Conservation (phyloP, 2,888 invertebrate genomes). For the Drosophila anomalipes region DNA sequence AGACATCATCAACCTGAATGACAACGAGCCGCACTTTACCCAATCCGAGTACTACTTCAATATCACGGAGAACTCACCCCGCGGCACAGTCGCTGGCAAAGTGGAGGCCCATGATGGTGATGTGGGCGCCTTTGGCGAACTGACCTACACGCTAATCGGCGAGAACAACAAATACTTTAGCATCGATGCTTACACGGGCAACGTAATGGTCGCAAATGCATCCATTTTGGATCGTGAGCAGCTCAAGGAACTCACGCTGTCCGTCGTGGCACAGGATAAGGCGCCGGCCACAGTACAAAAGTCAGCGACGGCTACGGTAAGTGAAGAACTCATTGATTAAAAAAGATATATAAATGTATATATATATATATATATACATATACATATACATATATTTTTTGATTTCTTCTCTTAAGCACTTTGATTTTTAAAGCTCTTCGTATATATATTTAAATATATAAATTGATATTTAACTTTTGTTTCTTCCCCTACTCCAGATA, state of each 20-base stretch:
- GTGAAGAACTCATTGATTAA: constrained; percentile 14
- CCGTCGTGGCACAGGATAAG: constrained; percentile 93
- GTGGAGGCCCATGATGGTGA: constrained; percentile 93
- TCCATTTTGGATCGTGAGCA: constrained; percentile 92
- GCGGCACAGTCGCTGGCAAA: constrained; percentile 90
- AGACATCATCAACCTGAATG: constrained; percentile 93
- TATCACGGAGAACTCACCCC: constrained; percentile 91
- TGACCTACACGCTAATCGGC: constrained; percentile 92
- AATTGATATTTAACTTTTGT: neutral
- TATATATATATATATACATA: neutral
- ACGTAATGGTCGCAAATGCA: constrained; percentile 90
- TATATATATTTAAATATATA: neutral
- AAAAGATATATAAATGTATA: neutral
- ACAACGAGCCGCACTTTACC: constrained; percentile 93
- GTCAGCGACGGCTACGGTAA: constrained; percentile 91
- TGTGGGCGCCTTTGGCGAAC: constrained; percentile 91
- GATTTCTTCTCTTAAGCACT: neutral
- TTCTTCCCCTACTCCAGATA: constrained; percentile 85
- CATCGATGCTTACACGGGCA: constrained; percentile 90
- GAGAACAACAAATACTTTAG: constrained; percentile 90
- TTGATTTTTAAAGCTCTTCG: neutral
- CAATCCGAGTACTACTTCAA: constrained; percentile 89
- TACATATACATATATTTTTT: neutral
- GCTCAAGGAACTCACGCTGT: constrained; percentile 89
- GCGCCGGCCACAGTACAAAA: constrained; percentile 90